Evolutionary conservation across 2,113 vertebrate species (phyloP), one percentile per base, ranked within the genome.

Genomic region (Melanotaenia duboulayi): DNA sequence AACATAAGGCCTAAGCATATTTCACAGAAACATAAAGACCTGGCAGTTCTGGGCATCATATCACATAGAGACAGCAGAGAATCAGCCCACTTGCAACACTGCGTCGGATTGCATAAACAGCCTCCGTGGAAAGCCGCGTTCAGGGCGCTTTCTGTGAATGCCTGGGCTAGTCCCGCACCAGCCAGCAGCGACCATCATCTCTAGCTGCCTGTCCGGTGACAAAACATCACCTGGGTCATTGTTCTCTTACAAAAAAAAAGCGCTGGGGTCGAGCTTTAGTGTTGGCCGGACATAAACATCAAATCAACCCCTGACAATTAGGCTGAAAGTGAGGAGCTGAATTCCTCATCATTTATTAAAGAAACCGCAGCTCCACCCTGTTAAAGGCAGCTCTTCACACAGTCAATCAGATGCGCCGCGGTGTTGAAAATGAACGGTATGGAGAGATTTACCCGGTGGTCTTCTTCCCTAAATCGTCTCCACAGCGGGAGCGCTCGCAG

Each of bases 271-370:
- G 49, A 4, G 25, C 48, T 16, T 80, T 48, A 55, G 25, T 23
- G 72, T 54, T 51, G 16, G 52, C 14, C 44, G 19, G 60, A 65
- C 62, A 82, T 65, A 60, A 76, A 80, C 84, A 79, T 75, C 71
- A 77, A 81, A 81, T 58, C 60, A 55, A 54, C 44, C 54, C 23
- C 59, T 64, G 23, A 22, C 54, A 72, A 65, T 76, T 49, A 69
- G 67, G 44, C 78, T 59, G 71, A 51, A 70, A 57, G 74, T 46
- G 73, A 24, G 44, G 64, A 24, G 76, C 63, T 76, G 70, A 4
- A 78, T 76, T 25, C 86, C 85, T 92, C 89, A 90, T 93, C 72
- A 84, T 91, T 91, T 91, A 91, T 92, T 91, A 49, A 91, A 71
- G 40, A 60, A 87, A 71, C 78, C 87, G 88, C 89, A 86, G 87